Conservation (phyloP, 2,888 invertebrate species). For the Eupithecia pulchellata region DNA sequence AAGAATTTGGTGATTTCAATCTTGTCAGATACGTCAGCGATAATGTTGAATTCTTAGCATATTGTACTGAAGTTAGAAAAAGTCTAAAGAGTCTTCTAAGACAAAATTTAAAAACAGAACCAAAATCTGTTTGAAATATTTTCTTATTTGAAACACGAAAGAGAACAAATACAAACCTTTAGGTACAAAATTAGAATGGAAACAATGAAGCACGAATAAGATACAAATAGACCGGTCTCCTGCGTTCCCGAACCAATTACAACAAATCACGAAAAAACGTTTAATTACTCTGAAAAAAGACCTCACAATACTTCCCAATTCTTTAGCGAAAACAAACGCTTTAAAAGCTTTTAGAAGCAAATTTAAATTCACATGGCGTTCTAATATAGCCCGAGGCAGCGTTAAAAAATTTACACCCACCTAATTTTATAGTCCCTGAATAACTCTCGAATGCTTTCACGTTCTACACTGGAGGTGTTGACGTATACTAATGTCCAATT, state of each 20-base stretch:
- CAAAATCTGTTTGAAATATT: neutral
- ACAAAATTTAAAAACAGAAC: neutral
- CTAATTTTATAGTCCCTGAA: conserved; percentile 64
- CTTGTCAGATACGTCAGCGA: conserved; percentile 2
- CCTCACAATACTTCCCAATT: conserved; percentile 41
- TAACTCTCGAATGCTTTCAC: conserved; percentile 62
- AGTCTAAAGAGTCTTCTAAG: neutral
- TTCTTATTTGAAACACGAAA: neutral
- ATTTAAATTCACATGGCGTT: conserved; percentile 62
- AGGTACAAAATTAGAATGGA: conserved; percentile 7
- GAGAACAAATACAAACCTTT: neutral
- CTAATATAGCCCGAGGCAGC: conserved; percentile 56
- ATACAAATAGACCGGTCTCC: conserved; percentile 30
- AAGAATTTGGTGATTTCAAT: conserved; percentile 13
- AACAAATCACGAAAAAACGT: conserved; percentile 40
- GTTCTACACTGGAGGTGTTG: conserved; percentile 65
- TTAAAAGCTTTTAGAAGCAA: conserved; percentile 54
- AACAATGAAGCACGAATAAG: conserved; percentile 20
- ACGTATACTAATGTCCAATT: conserved; percentile 80
- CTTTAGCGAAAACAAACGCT: conserved; percentile 48
- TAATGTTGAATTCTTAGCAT: neutral
- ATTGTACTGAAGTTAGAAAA: neutral
- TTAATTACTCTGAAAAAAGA: conserved; percentile 36
- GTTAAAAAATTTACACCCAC: conserved; percentile 67
- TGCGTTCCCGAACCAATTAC: conserved; percentile 28